Base-by-base conservation (phyloP, 2,113 vertebrate species). In the Carassius auratus region DNA sequence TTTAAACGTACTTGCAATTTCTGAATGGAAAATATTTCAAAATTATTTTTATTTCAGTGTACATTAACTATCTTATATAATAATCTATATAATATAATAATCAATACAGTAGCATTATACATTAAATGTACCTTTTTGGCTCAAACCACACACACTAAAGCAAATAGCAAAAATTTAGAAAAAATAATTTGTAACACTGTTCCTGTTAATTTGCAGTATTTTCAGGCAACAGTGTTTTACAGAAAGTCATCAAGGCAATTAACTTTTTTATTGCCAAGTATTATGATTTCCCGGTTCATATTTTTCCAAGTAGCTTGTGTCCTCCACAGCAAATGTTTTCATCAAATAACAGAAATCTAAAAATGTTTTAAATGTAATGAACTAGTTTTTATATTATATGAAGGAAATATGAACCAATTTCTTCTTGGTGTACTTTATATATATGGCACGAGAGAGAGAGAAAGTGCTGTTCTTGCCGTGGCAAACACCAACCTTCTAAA, bases 401-500 rank as follows among this genome's bases (percentile, higher is more conserved):
- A 61, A 61, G 57, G 57, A n/a, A 61, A 61, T 61, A n/a, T n/a
- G 7, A n/a, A 71, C 75, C 48, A 42, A 15, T 8, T 21, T 59
- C 33, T 79, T 13, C 33, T 61, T 48, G 21, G 8, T 17, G 8
- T 30, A 61, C 57, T 42, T 12, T 42, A 14, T 79, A 79, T 79
- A 79, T 36, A 61, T 62, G 52, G 52, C 57, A 62, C 5, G 17
- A 61, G 76, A 79, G 36, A 76, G 33, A 76, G 55, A 59, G 55
- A 79, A 59, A 42, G 55, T 61, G 55, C 52, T 62, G 57, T 61
- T 79, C 57, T 59, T 79, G 33, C 55, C 1, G 8, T 55, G 75
- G 50, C 75, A 38, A 79, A 59, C 52, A 62, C 33, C 76, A 62
- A 14, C 55, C 66, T 69, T 83, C 48, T 83, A 73, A 83, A 38